Base-by-base conservation (phyloP, 1,140 invertebrate genomes). In the Drosophila sp. region DNA sequence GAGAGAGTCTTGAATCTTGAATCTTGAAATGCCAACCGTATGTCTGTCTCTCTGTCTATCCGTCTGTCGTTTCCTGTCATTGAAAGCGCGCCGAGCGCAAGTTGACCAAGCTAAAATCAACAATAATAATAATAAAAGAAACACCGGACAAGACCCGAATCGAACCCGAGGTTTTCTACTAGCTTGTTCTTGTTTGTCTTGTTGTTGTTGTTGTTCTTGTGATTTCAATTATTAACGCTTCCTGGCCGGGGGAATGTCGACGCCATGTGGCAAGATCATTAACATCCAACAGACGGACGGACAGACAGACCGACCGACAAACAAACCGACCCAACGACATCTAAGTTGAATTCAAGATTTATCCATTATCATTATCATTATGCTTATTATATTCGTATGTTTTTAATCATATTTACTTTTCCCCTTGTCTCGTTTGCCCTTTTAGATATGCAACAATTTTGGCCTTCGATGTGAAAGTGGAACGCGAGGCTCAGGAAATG, bases 401-500 rank as follows among this genome's bases (percentile, higher is more conserved):
- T 76, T 83, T 87, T 89, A 87, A 87, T 87, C 82, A 66, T 71
- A 76, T 70, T 76, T 63, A 79, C 77, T 77, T 71, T 11, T 61
- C 11, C 56, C 35, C 40, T 58, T 57, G 29, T 62, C 25, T 58
- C 38, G 61, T 64, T 50, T n/a, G 10, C 63, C 56, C 70, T 61
- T 50, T 63, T 29, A 97, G 96, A 92, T 99, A 96, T 93, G 98
- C 99, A 29, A 97, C 98, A 32, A 99, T 99, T 92, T 94, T 99
- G 69, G 99, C 99, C 0, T 99, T 99, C 92, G 99, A 99, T 93
- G 99, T 99, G 1, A 99, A 99, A 93, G 96, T 99, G 32, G 99
- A 99, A 92, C 94, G 96, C 65, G 99, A 99, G 89, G 99, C 98
- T 1, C 98, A 99, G 93, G 98, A 99, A 91, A 93, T 99, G 91